phyloP scores from a whole-genome alignment of 2,113 vertebrate species.

The Corythoichthys haematopterus region DNA sequence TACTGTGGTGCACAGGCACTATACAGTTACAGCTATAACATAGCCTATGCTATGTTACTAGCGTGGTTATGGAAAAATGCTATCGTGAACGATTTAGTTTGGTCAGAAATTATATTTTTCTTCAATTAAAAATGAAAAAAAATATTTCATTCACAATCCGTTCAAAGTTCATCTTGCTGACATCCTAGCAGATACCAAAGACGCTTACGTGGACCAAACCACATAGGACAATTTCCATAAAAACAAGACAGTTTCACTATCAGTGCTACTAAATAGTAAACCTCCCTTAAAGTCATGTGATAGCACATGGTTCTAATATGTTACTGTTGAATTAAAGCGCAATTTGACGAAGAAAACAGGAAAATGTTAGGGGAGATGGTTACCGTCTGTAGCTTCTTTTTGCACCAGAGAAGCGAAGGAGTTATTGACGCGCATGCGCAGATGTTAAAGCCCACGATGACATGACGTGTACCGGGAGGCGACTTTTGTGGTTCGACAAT shows the following conservation, averaged over 20 bases:
- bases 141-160: not conserved
- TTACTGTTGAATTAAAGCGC: rapidly evolving
- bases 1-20: no score
- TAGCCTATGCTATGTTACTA: no score
- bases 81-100: not conserved
- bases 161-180: not conserved
- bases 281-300: not conserved
- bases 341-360: not conserved
- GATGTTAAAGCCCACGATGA: constrained; percentile 2
- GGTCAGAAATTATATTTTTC: not conserved
- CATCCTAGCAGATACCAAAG: not conserved
- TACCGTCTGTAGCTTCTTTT: constrained; percentile 12
- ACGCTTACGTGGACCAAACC: constrained; percentile 47
- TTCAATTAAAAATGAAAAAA: not conserved
- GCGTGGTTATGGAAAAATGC: no score
- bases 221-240: not conserved
- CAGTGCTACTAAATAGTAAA: no score
- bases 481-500: rapidly evolving
- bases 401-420: not conserved
- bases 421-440: constrained; percentile 11
- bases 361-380: not conserved
- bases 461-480: constrained; percentile 42
- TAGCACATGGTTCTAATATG: not conserved
- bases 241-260: not conserved
- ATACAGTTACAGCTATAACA: no score